Evolutionary conservation across 2,888 invertebrate species (phyloP).

Genomic region (Synergus itoensis): DNA sequence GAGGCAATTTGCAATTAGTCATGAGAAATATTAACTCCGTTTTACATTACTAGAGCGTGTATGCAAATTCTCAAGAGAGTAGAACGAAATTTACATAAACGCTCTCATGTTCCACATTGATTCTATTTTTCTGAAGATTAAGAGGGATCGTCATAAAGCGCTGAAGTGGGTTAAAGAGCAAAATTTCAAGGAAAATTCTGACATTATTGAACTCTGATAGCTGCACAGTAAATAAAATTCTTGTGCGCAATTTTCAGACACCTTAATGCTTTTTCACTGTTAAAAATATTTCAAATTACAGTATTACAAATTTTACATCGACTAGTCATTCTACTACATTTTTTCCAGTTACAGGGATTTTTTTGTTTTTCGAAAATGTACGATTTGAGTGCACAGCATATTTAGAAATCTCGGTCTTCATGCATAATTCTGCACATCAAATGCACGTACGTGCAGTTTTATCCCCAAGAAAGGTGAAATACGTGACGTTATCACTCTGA

Average conservation of each 20-base stretch:
- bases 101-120: conserved; percentile 10
- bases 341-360: too few species aligned
- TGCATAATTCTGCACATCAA: conserved; percentile 35
- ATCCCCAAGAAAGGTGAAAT: conserved; percentile 19
- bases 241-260: neutral
- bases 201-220: conserved; percentile 38
- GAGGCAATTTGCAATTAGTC: neutral
- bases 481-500: conserved; percentile 30
- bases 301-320: too few species aligned
- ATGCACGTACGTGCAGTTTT: conserved; percentile 22
- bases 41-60: conserved; percentile 12
- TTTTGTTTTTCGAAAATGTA: conserved; percentile 3
- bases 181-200: conserved; percentile 32
- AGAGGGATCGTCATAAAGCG: neutral
- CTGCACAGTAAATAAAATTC: too few species aligned
- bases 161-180: neutral
- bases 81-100: conserved; percentile 28
- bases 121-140: neutral
- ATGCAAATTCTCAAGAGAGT: conserved; percentile 19
- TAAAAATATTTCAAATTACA: conserved; percentile 13
- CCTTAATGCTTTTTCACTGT: conserved; percentile 47
- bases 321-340: too few species aligned
- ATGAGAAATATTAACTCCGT: neutral
- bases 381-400: neutral
- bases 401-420: conserved; percentile 25